These are phyloP conservation scores for Gulo gulo DNA, from an alignment of 2,113 vertebrate species.

Conservation along the genomic window DNA sequence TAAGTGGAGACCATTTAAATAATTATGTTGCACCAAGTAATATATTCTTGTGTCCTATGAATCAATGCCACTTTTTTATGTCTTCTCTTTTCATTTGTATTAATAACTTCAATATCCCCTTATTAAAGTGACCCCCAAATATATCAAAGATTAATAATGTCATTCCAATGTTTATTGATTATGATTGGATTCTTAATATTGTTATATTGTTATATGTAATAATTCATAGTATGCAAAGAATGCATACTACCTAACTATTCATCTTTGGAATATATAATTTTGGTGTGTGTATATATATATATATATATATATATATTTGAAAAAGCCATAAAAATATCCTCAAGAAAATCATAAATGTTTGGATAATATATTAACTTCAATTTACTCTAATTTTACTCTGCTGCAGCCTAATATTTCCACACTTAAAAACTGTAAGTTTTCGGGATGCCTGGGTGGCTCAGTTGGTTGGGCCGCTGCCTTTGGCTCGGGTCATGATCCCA, in stretches of 20 bases:
- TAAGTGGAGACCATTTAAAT: slow-evolving; percentile 72
- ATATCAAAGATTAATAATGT: slow-evolving; percentile 35
- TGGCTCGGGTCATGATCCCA: too few species aligned
- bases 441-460: too few species aligned
- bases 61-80: slow-evolving; percentile 63
- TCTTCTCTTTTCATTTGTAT: slow-evolving; percentile 47
- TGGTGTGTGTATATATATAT: background rate
- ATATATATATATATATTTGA: background rate
- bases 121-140: slow-evolving; percentile 37
- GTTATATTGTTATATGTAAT: background rate
- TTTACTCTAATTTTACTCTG: background rate
- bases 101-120: slow-evolving; percentile 38
- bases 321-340: background rate
- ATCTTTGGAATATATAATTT: background rate
- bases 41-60: slow-evolving; percentile 50
- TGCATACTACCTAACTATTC: background rate
- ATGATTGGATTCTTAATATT: background rate
- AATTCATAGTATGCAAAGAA: background rate
- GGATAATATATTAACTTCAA: background rate
- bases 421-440: background rate
- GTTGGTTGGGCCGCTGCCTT: too few species aligned
- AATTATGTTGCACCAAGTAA: slow-evolving; percentile 49
- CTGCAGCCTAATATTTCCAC: background rate
- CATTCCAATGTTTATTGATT: background rate
- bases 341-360: background rate